phyloP scores from a whole-genome alignment of 1,140 invertebrate genomes.

The Laodelphax striatellus region DNA sequence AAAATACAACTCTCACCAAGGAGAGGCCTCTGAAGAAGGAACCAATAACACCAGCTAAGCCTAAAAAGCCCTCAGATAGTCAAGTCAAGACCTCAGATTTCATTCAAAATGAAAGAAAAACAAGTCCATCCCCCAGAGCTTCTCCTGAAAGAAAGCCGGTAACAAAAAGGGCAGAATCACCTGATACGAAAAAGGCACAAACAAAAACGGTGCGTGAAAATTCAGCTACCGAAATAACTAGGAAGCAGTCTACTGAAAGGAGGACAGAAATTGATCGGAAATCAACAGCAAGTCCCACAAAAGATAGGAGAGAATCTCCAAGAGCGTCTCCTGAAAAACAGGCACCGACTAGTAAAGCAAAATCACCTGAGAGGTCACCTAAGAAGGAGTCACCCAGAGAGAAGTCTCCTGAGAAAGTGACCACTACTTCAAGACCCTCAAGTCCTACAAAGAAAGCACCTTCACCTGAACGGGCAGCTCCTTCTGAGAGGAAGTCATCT shows the following conservation, averaged over 20 bases:
- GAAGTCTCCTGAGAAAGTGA: conserved; percentile 8
- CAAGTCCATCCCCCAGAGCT: background rate
- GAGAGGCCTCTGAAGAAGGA: background rate
- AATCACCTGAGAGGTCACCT: conserved; percentile 8
- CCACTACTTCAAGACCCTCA: background rate
- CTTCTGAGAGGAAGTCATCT: conserved; percentile 6
- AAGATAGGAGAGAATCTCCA: background rate
- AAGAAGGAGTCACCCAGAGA: background rate
- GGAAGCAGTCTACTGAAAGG: background rate
- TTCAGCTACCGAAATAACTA: background rate
- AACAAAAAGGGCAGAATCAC: background rate
- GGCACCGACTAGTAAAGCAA: background rate
- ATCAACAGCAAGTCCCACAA: background rate
- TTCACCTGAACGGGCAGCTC: conserved; percentile 2
- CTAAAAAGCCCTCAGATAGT: conserved; percentile 1
- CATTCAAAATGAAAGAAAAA: conserved; percentile 6
- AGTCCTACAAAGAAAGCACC: background rate
- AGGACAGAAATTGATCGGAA: background rate
- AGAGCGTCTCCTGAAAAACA: conserved; percentile 6
- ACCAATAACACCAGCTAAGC: background rate
- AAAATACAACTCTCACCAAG: conserved; percentile 2
- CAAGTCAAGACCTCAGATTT: background rate
- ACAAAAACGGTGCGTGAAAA: conserved; percentile 6
- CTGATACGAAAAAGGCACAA: conserved; percentile 6
- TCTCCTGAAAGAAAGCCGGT: conserved; percentile 7